phyloP scores from a whole-genome alignment of 2,888 invertebrate genomes.

The Uropetala carovei region DNA sequence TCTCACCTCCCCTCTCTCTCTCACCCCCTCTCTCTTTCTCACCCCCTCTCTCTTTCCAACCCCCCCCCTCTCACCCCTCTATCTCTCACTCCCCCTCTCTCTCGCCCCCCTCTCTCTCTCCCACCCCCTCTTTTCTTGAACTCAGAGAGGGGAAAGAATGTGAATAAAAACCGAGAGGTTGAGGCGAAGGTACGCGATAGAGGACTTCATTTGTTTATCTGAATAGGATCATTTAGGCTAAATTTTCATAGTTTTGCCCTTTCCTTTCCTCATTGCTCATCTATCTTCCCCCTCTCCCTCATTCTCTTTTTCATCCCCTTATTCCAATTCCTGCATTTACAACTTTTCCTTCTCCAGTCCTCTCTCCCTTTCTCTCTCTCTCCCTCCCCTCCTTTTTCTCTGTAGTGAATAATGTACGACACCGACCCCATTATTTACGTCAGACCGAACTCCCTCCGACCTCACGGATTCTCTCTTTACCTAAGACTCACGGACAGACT shows the following conservation, averaged over 20 bases:
- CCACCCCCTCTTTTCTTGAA: too few relatives aligned
- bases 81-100: too few relatives aligned
- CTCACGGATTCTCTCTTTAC: slow-evolving; percentile 23
- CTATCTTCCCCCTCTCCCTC: background rate
- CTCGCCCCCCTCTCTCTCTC: too few relatives aligned
- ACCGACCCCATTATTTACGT: slow-evolving; percentile 43
- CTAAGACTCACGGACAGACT: slow-evolving; percentile 7
- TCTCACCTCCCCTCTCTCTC: too few relatives aligned
- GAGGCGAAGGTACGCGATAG: background rate
- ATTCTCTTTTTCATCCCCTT: background rate
- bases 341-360: background rate
- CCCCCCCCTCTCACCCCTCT: too few relatives aligned
- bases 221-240: slow-evolving; percentile 26
- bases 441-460: slow-evolving; percentile 33
- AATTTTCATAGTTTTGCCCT: background rate
- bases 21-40: too few relatives aligned
- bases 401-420: slow-evolving; percentile 34
- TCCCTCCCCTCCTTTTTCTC: background rate
- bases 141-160: background rate
- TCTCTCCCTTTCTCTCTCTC: too few relatives aligned
- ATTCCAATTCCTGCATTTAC: background rate
- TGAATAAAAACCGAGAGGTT: background rate
- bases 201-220: slow-evolving; percentile 34
- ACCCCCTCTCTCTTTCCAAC: too few relatives aligned
- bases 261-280: background rate